A percentile compares a stretch with the other conserved stretches of the same genome.
Conservation (phyloP, 2,113 vertebrate species). For the Myotis brandtii region DNA sequence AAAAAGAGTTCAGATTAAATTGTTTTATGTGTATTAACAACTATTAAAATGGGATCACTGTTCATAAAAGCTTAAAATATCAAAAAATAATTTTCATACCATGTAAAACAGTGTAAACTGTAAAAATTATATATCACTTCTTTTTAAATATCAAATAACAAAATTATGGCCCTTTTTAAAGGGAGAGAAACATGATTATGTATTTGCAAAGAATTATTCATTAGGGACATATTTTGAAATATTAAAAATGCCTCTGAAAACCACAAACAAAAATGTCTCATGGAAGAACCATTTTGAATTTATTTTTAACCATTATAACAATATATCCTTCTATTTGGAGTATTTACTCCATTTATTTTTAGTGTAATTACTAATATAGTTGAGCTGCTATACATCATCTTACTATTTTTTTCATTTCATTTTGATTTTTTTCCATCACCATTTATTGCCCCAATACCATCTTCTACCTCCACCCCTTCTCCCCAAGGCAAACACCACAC, state of each 20-base stretch:
- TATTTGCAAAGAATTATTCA: conserved; percentile 37
- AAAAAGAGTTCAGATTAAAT: conserved; percentile 40
- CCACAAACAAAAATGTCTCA: no score
- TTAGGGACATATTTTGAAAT: conserved; percentile 1
- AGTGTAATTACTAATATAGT: neutral
- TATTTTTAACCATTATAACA: no score
- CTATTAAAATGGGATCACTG: conserved; percentile 42
- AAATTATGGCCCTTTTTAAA: conserved; percentile 26
- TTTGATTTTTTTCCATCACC: neutral
- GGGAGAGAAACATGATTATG: neutral
- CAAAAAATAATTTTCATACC: conserved; percentile 61
- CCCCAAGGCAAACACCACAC: neutral
- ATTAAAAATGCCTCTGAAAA: conserved; percentile 23
- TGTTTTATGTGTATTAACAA: conserved; percentile 38
- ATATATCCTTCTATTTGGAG: neutral
- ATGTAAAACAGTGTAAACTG: conserved; percentile 17
- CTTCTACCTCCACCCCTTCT: neutral
- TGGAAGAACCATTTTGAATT: no score
- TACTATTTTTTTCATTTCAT: neutral
- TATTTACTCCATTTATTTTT: neutral
- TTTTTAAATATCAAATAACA: conserved; percentile 52
- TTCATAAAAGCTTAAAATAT: conserved; percentile 57
- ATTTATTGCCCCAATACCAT: neutral
- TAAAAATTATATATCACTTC: conserved; percentile 27
- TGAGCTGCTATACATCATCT: neutral